A percentile compares a stretch with the other conserved stretches of the same genome.
Evolutionary conservation across 2,113 vertebrate species (phyloP).

Genomic region (Rhagologus leucostigma): DNA sequence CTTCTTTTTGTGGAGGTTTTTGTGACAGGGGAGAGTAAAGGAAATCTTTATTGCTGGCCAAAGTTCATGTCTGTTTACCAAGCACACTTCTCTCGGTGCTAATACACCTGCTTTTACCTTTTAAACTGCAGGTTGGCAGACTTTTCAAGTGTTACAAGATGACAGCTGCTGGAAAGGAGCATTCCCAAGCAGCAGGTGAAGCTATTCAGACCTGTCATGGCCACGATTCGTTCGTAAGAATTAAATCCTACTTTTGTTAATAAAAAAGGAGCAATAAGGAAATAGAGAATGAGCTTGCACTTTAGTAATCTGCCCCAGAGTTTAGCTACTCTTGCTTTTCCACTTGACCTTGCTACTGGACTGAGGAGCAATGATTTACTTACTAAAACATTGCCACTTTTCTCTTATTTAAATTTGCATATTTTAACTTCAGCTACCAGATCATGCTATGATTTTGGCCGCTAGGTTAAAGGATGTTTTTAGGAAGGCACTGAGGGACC

Average conservation of each 20-base stretch:
- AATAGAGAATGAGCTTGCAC: not conserved
- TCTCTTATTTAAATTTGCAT: not conserved
- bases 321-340: not conserved
- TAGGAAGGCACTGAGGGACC: not conserved
- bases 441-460: not conserved
- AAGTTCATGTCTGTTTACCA: not conserved
- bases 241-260: not conserved
- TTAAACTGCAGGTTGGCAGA: not conserved
- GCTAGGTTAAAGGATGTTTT: not conserved
- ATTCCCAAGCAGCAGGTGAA: not conserved
- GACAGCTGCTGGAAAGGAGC: not conserved
- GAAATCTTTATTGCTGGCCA: not conserved
- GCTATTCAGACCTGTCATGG: not conserved
- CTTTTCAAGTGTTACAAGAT: not conserved
- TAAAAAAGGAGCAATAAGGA: not conserved
- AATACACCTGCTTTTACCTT: rapidly evolving
- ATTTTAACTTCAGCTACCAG: not conserved
- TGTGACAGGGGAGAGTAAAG: not conserved
- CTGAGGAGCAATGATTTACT: not conserved
- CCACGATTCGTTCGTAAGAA: not conserved
- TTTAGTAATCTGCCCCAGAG: not conserved
- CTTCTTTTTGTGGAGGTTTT: not conserved
- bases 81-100: not conserved
- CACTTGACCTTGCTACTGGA: not conserved
- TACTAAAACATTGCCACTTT: not conserved